These are phyloP conservation scores for Epinephelus cyanopodus DNA, from an alignment of 2,113 vertebrate genomes.

Conservation along the genomic window DNA sequence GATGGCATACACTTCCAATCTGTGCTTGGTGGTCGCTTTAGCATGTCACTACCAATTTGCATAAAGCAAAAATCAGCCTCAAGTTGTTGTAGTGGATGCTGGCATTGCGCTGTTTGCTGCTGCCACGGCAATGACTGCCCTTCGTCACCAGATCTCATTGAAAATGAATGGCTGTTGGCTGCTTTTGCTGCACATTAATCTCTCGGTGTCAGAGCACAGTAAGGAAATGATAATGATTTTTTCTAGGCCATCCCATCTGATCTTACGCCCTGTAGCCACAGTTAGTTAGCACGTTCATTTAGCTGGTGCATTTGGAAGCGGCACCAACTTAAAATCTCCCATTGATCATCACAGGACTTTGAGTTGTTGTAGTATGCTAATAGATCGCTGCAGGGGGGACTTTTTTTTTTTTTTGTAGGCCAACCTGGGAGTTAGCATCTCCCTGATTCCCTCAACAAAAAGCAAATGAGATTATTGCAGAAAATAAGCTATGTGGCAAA, in stretches of 20 bases:
- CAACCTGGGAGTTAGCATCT: no score
- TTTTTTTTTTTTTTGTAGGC: no score
- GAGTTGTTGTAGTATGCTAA: background rate
- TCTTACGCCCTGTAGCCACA: conserved; percentile 23
- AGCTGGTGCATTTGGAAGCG: conserved; percentile 14
- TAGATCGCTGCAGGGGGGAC: no score
- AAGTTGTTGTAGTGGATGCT: background rate
- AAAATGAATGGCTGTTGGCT: conserved; percentile 63
- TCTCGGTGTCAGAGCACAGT: conserved; percentile 44
- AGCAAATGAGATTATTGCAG: no score
- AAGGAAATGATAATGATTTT: conserved; percentile 51
- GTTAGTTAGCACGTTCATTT: conserved; percentile 28
- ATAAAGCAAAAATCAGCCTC: conserved; percentile 18
- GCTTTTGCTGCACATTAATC: conserved; percentile 59
- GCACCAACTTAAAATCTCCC: background rate
- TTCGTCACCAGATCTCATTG: conserved; percentile 49
- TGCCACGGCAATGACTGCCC: conserved; percentile 40
- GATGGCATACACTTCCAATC: background rate
- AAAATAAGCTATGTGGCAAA: no score
- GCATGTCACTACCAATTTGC: conserved; percentile 24
- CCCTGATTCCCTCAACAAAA: no score
- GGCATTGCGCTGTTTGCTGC: conserved; percentile 27
- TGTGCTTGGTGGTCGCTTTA: conserved; percentile 1
- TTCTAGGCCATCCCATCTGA: conserved; percentile 42
- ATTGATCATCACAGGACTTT: background rate